These are phyloP conservation scores for Oryzias sinensis DNA, from an alignment of 2,797 vertebrate genomes.

Conservation along the genomic window DNA sequence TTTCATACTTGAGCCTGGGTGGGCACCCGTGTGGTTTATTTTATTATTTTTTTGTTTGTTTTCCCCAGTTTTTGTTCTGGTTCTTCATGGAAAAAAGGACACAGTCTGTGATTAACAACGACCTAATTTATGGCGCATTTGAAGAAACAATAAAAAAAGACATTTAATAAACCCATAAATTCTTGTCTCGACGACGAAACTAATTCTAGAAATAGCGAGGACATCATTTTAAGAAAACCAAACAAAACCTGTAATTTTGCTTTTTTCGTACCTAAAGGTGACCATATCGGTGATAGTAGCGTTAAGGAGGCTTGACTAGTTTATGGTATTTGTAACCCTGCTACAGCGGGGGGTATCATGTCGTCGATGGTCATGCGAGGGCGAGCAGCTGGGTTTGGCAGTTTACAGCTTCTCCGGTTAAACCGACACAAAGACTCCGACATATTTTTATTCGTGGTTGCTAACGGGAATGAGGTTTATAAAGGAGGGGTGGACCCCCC, in stretches of 20 bases:
- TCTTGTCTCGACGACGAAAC: conserved; percentile 14
- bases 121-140: conserved; percentile 16
- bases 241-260: background rate
- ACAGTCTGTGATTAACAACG: conserved; percentile 27
- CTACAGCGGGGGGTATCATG: conserved; percentile 65
- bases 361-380: conserved; percentile 68
- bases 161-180: background rate
- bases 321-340: conserved; percentile 63
- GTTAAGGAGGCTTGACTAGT: conserved; percentile 54
- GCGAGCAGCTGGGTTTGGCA: conserved; percentile 49
- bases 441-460: conserved; percentile 1
- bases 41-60: conserved; percentile 19
- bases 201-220: conserved; percentile 57
- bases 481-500: conserved; percentile 12
- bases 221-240: conserved; percentile 25
- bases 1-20: conserved; percentile 27
- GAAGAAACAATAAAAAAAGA: background rate
- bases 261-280: background rate
- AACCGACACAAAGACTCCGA: background rate
- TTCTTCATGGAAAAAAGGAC: conserved; percentile 59
- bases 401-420: background rate
- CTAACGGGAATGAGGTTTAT: conserved; percentile 21
- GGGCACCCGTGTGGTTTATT: conserved; percentile 5
- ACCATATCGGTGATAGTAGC: conserved; percentile 27
- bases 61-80: conserved; percentile 72